phyloP scores from a whole-genome alignment of 2,113 vertebrate genomes.

The Collichthys lucidus region DNA sequence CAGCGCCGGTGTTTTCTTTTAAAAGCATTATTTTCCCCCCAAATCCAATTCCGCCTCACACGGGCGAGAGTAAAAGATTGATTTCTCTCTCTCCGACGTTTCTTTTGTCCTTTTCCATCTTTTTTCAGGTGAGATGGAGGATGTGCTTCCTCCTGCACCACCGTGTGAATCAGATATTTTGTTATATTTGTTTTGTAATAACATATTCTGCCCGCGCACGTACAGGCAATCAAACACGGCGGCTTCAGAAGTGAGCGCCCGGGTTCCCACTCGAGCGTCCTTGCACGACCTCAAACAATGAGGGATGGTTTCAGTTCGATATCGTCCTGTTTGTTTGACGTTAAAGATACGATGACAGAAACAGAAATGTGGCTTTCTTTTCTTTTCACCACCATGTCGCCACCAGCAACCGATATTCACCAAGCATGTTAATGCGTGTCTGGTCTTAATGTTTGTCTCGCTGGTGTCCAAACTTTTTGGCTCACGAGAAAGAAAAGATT shows the following conservation, averaged over 20 bases:
- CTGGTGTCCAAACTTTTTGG: constrained; percentile 1
- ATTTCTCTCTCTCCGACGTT: constrained; percentile 57
- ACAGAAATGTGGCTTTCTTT: constrained; percentile 6
- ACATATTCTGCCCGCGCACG: constrained; percentile 30
- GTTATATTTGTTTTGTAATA: constrained; percentile 61
- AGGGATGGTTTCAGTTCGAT: background rate
- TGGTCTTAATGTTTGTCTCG: background rate
- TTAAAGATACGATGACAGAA: constrained; percentile 14
- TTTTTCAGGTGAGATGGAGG: constrained; percentile 34
- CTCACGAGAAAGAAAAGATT: background rate
- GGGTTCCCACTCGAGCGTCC: background rate
- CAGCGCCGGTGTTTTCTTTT: constrained; percentile 21
- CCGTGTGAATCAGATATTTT: constrained; percentile 56
- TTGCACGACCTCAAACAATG: constrained; percentile 11
- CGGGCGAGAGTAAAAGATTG: constrained; percentile 53
- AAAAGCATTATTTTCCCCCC: constrained; percentile 39
- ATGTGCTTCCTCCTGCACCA: constrained; percentile 40
- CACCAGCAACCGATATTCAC: background rate
- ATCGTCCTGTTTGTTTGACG: constrained; percentile 26
- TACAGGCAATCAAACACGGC: constrained; percentile 29
- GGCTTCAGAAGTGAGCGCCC: background rate
- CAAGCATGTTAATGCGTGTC: background rate
- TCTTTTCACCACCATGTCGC: constrained; percentile 12
- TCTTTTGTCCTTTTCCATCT: constrained; percentile 56
- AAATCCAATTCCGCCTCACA: constrained; percentile 66